These are phyloP conservation scores for Drosophila anomalata DNA, from an alignment of 2,888 invertebrate genomes.

Conservation along the genomic window DNA sequence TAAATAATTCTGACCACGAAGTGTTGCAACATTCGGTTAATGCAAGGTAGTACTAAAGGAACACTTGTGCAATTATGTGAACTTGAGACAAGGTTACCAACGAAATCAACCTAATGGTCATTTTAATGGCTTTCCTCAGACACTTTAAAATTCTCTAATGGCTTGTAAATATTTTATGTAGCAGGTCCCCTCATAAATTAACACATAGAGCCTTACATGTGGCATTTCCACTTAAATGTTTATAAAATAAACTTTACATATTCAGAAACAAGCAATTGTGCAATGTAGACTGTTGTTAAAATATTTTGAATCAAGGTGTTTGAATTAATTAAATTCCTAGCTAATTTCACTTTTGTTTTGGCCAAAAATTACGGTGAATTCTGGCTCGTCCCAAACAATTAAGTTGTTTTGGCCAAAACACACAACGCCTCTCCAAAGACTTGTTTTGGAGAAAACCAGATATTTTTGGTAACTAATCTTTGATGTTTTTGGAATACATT, in stretches of 20 bases:
- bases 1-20: conserved; percentile 9
- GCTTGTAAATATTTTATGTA: conserved; percentile 36
- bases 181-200: conserved; percentile 32
- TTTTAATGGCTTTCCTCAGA: conserved; percentile 33
- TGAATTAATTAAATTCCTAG: neutral
- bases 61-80: conserved; percentile 18
- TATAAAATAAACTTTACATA: neutral
- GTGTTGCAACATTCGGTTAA: conserved; percentile 4
- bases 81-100: conserved; percentile 41
- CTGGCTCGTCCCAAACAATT: conserved; percentile 11
- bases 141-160: conserved; percentile 54
- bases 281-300: neutral
- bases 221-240: neutral
- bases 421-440: conserved; percentile 17
- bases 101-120: conserved; percentile 21
- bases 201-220: conserved; percentile 20
- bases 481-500: conserved; percentile 19
- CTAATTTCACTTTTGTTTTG: neutral
- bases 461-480: conserved; percentile 24
- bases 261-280: neutral
- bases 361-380: neutral
- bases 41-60: neutral
- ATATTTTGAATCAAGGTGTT: neutral
- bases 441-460: conserved; percentile 18
- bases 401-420: conserved; percentile 34